Conservation (phyloP, 1,140 invertebrate genomes). For the Bradysia coprophila region DNA sequence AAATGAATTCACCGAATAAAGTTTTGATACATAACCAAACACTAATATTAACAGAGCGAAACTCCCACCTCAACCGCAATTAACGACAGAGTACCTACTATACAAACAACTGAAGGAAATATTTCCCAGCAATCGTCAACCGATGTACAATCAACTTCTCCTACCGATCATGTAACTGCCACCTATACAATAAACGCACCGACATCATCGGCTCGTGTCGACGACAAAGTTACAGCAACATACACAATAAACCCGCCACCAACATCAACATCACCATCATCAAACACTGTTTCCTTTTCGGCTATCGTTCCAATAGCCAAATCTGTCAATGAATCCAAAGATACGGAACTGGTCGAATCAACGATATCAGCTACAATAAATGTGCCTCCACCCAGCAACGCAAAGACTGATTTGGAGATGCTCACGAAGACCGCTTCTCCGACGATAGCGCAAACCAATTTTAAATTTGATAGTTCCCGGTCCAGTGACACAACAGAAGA, state of each 20-base stretch:
- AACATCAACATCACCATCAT: background rate
- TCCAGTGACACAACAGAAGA: background rate
- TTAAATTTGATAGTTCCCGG: background rate
- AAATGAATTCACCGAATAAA: no score
- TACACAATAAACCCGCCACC: conserved; percentile 3
- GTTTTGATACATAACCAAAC: no score
- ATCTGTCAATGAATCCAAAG: background rate
- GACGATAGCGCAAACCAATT: conserved; percentile 12
- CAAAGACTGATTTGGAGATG: conserved; percentile 9
- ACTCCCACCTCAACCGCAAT: conserved; percentile 8
- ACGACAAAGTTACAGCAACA: conserved; percentile 1
- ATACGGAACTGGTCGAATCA: background rate
- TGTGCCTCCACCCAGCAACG: conserved; percentile 5
- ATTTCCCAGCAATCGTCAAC: background rate
- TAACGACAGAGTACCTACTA: background rate
- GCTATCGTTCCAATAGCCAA: background rate
- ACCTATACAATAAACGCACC: conserved; percentile 17
- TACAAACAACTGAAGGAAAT: background rate
- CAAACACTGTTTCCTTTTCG: background rate
- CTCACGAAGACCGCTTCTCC: conserved; percentile 17
- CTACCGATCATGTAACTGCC: conserved; percentile 15
- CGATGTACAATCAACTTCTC: background rate
- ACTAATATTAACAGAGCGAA: conserved; percentile 22
- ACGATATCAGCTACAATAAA: conserved; percentile 3
- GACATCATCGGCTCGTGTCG: background rate